These are phyloP conservation scores for Nasonia vitripennis DNA, from an alignment of 1,140 invertebrate species.

Conservation along the genomic window DNA sequence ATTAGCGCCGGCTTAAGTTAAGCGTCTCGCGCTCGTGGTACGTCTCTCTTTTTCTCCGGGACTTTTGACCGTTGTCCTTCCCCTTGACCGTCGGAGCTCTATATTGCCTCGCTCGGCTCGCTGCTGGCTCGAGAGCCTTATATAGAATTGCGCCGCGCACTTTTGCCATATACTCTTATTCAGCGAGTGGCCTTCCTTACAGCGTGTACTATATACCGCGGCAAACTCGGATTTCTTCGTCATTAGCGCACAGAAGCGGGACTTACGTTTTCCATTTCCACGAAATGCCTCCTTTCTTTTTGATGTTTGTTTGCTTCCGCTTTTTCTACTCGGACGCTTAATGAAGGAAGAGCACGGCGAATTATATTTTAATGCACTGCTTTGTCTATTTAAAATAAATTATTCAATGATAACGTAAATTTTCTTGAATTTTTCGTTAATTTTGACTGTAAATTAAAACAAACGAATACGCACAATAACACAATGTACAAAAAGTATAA, in stretches of 20 bases:
- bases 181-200: conserved; percentile 22
- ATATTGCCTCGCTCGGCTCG: not conserved
- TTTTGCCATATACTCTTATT: conserved; percentile 26
- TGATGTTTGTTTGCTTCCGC: not conserved
- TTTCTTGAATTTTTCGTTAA: too few relatives aligned
- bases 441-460: too few relatives aligned
- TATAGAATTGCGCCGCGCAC: not conserved
- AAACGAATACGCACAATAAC: too few relatives aligned
- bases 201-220: not conserved
- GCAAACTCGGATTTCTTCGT: conserved; percentile 37
- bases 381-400: too few relatives aligned
- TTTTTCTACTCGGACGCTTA: not conserved
- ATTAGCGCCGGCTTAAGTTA: conserved; percentile 68
- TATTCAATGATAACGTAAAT: too few relatives aligned
- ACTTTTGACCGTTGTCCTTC: conserved; percentile 60
- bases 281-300: not conserved
- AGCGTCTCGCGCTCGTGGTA: conserved; percentile 54
- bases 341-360: not conserved
- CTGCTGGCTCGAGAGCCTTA: not conserved
- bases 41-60: conserved; percentile 28
- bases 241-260: conserved; percentile 48
- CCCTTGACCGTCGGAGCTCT: conserved; percentile 34
- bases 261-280: conserved; percentile 4
- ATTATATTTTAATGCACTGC: not conserved
- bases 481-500: too few relatives aligned